phyloP scores from a whole-genome alignment of 1,140 invertebrate genomes.

The Notospermus geniculatus region DNA sequence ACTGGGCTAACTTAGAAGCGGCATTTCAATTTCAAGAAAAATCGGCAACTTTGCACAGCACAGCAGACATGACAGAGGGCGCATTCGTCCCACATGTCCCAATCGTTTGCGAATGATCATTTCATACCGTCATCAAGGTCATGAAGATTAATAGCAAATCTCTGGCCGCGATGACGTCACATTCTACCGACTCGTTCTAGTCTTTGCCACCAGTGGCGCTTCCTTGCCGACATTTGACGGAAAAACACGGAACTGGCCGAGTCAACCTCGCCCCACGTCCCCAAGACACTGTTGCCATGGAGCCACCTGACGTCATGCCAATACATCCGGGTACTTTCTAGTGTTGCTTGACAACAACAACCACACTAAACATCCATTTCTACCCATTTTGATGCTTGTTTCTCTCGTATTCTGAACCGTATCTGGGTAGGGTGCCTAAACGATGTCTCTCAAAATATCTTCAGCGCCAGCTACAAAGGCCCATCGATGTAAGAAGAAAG shows the following conservation, averaged over 20 bases:
- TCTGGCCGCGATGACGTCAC: no score
- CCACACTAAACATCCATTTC: not conserved
- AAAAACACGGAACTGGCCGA: not conserved
- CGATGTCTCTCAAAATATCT: conserved; percentile 1
- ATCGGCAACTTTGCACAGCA: not conserved
- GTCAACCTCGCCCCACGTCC: not conserved
- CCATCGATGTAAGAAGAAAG: not conserved
- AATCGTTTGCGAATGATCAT: no score
- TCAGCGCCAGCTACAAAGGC: not conserved
- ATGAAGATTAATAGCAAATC: no score
- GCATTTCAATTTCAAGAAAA: no score
- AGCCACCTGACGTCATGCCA: not conserved
- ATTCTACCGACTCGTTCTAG: no score
- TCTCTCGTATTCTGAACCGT: not conserved
- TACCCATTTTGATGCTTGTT: not conserved
- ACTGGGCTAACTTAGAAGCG: no score
- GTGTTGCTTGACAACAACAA: conserved; percentile 3
- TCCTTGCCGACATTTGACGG: conserved; percentile 2
- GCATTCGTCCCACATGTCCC: not conserved
- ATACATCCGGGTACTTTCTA: conserved; percentile 7
- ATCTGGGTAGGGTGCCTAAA: not conserved
- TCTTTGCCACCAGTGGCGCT: no score
- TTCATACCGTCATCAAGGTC: no score
- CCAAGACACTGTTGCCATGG: not conserved
- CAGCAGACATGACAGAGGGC: not conserved